Evolutionary conservation across 92 coral and sea anemone genomes (phyloP).

Genomic region (Heliopora coerulea): DNA sequence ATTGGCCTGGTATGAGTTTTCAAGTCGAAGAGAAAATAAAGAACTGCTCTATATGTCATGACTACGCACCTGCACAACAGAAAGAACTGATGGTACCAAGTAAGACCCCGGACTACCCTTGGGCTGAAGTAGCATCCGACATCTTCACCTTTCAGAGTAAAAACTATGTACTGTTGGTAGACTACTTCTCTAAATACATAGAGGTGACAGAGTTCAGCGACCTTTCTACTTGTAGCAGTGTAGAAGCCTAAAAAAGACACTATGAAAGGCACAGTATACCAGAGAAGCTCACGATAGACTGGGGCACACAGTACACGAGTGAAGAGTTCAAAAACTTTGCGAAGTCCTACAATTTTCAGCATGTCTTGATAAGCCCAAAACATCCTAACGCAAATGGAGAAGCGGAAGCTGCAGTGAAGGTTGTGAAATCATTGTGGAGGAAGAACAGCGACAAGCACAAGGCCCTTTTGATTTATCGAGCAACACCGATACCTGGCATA

Average conservation of each 20-base stretch:
- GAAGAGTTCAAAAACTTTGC: conserved; percentile 23
- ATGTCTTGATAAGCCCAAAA: conserved; percentile 37
- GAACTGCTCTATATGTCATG: conserved; percentile 45
- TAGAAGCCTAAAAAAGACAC: conserved; percentile 43
- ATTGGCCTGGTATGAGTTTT: conserved; percentile 60
- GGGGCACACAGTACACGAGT: conserved; percentile 21
- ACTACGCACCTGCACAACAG: conserved; percentile 48
- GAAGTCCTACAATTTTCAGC: not conserved
- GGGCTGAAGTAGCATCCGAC: conserved; percentile 58
- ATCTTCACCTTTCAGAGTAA: conserved; percentile 53
- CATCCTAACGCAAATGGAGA: conserved; percentile 46
- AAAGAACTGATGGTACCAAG: conserved; percentile 60
- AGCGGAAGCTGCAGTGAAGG: conserved; percentile 47
- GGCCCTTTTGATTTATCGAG: conserved; percentile 43
- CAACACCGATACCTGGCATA: conserved; percentile 55
- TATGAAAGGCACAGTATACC: conserved; percentile 53
- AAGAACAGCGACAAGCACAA: conserved; percentile 53
- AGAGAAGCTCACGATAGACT: conserved; percentile 35
- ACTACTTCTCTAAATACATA: conserved; percentile 59
- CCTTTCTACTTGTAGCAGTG: conserved; percentile 21
- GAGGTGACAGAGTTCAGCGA: conserved; percentile 52
- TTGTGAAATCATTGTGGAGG: conserved; percentile 30
- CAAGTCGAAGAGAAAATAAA: conserved; percentile 45
- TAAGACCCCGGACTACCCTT: conserved; percentile 49
- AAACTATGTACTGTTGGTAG: conserved; percentile 51